phyloP scores from a whole-genome alignment of 2,888 invertebrate species.

The Rhabditophanes sp. region DNA sequence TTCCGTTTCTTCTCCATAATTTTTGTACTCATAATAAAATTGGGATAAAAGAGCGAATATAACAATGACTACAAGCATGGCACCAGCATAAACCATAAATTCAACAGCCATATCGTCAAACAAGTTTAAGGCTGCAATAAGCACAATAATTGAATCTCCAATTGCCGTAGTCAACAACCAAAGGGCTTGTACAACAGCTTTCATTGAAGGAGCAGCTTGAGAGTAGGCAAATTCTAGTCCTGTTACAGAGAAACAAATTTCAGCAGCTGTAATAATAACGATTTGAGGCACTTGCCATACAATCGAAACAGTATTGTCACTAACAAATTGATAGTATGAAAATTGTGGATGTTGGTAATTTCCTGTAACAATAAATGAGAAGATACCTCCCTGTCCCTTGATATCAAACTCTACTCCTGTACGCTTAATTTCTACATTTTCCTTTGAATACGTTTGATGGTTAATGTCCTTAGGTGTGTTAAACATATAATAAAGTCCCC shows the following conservation, averaged over 20 bases:
- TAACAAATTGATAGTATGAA: conserved; percentile 9
- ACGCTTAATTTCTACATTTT: conserved; percentile 8
- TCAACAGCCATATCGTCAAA: conserved; percentile 28
- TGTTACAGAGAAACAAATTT: conserved; percentile 49
- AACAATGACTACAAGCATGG: conserved; percentile 65
- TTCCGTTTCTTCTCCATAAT: conserved; percentile 21
- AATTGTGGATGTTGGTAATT: conserved; percentile 2
- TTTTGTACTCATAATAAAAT: conserved; percentile 54
- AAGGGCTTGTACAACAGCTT: conserved; percentile 73
- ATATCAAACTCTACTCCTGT: conserved; percentile 8
- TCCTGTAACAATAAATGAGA: conserved; percentile 14
- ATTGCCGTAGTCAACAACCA: conserved; percentile 82
- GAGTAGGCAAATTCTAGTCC: conserved; percentile 46
- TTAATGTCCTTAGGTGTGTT: conserved; percentile 22
- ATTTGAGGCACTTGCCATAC: conserved; percentile 48
- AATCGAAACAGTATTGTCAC: conserved; percentile 42
- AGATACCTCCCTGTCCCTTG: conserved; percentile 34
- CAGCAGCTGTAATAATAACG: conserved; percentile 47
- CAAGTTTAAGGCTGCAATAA: conserved; percentile 50
- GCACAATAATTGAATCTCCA: conserved; percentile 80
- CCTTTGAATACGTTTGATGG: conserved; percentile 13
- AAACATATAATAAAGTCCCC: conserved; percentile 27
- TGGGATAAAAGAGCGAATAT: conserved; percentile 65
- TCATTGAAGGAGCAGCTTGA: conserved; percentile 73
- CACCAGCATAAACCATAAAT: conserved; percentile 29